phyloP scores from a whole-genome alignment of 2,888 invertebrate genomes.

The Muschampia plurimacula region DNA sequence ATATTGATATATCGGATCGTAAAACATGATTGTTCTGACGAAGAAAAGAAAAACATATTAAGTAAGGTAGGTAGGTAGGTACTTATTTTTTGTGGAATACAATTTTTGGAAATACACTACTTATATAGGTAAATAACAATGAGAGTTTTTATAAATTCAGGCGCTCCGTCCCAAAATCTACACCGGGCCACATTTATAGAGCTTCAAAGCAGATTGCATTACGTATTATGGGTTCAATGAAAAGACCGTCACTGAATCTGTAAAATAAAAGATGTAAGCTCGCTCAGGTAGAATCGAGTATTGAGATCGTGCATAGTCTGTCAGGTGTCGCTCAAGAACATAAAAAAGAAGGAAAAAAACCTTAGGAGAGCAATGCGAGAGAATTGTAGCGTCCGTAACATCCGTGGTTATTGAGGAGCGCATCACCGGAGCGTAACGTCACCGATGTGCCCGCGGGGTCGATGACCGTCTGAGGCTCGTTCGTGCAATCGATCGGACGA shows the following conservation, averaged over 20 bases:
- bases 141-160: conserved; percentile 54
- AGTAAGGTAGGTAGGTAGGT: background rate
- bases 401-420: conserved; percentile 77
- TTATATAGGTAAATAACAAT: conserved; percentile 7
- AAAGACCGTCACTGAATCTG: conserved; percentile 45
- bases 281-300: conserved; percentile 33
- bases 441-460: conserved; percentile 84
- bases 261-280: conserved; percentile 30
- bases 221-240: conserved; percentile 56
- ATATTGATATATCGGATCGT: conserved; percentile 13
- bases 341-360: conserved; percentile 44
- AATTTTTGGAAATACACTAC: conserved; percentile 21
- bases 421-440: conserved; percentile 84
- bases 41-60: too few species aligned
- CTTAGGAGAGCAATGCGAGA: conserved; percentile 54
- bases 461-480: conserved; percentile 81
- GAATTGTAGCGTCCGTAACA: conserved; percentile 63
- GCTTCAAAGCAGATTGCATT: conserved; percentile 61
- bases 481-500: conserved; percentile 84
- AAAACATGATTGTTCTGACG: conserved; percentile 19
- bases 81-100: conserved; percentile 20
- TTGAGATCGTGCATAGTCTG: conserved; percentile 39
- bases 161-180: conserved; percentile 59
- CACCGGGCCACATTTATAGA: conserved; percentile 62
- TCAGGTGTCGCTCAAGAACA: conserved; percentile 37